Evolutionary conservation across 2,888 invertebrate species (phyloP).

Genomic region (Drosophila anceps): DNA sequence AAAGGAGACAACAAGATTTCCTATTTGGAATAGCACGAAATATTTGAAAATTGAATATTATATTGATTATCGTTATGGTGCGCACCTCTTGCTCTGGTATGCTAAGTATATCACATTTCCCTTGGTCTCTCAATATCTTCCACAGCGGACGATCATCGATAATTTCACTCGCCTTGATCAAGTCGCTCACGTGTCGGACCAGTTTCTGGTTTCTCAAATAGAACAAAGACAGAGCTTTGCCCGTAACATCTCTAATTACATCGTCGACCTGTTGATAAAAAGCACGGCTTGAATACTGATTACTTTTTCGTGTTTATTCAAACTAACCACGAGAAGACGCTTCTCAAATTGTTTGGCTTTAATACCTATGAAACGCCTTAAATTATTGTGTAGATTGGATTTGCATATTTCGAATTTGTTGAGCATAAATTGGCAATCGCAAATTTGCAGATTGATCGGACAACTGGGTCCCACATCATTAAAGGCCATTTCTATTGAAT

Average conservation of each 20-base stretch:
- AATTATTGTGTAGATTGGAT: slow-evolving; percentile 66
- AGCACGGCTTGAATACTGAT: too few relatives aligned
- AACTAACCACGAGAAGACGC: slow-evolving; percentile 71
- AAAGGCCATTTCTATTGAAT: slow-evolving; percentile 25
- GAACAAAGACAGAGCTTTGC: slow-evolving; percentile 74
- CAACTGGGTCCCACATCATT: slow-evolving; percentile 62
- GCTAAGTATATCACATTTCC: slow-evolving; percentile 80
- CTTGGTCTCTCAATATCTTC: slow-evolving; percentile 78
- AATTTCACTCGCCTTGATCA: slow-evolving; percentile 51
- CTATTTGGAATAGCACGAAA: slow-evolving; percentile 34
- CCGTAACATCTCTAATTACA: slow-evolving; percentile 76
- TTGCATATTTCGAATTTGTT: slow-evolving; percentile 79
- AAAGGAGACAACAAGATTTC: slow-evolving; percentile 72
- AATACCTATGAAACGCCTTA: slow-evolving; percentile 71
- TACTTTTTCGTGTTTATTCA: too few relatives aligned
- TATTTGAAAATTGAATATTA: not conserved
- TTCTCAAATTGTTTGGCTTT: slow-evolving; percentile 71
- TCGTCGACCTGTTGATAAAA: slow-evolving; percentile 65
- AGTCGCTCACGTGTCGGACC: slow-evolving; percentile 61
- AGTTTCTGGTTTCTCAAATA: slow-evolving; percentile 72
- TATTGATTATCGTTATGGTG: not conserved
- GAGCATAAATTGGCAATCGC: slow-evolving; percentile 78
- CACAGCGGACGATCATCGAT: slow-evolving; percentile 77
- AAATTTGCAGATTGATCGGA: slow-evolving; percentile 78
- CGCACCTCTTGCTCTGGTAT: slow-evolving; percentile 76